A percentile compares a stretch with the other conserved stretches of the same genome.
Evolutionary conservation across 2,113 vertebrate genomes (phyloP).

Genomic region (Tonatia bakeri): DNA sequence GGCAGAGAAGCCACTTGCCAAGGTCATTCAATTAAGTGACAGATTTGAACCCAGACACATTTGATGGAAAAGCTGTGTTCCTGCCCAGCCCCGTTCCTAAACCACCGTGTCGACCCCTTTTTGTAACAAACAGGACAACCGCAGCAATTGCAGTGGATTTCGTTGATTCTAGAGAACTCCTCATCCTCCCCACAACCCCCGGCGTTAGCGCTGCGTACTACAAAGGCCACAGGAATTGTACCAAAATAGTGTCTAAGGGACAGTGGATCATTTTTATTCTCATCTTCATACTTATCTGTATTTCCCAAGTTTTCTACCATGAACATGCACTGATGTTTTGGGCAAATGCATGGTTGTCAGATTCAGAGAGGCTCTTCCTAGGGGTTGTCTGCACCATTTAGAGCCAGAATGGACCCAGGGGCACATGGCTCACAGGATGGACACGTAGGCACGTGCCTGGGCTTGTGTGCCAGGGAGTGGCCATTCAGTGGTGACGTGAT

Average conservation of each 20-base stretch:
- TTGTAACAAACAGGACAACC: neutral
- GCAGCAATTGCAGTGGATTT: neutral
- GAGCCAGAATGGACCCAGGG: neutral
- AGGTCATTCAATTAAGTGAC: neutral
- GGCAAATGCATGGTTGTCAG: neutral
- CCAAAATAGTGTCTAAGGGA: neutral
- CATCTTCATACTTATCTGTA: neutral
- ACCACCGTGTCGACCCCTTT: neutral
- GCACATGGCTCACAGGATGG: neutral
- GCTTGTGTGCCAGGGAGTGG: neutral
- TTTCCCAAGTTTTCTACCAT: neutral
- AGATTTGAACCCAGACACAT: neutral
- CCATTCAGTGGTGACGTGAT: neutral
- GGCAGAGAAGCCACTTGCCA: neutral
- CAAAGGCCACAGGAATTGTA: neutral
- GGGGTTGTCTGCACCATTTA: neutral
- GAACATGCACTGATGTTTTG: neutral
- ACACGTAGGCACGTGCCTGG: rapidly evolving
- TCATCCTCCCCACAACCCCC: neutral
- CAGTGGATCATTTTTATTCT: neutral
- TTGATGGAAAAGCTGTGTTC: neutral
- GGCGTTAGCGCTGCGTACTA: neutral
- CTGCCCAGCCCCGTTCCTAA: neutral
- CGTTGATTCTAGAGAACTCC: neutral
- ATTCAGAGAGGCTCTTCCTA: neutral